These are phyloP conservation scores for Malurus elegans DNA, from an alignment of 2,113 vertebrate species.

Conservation along the genomic window DNA sequence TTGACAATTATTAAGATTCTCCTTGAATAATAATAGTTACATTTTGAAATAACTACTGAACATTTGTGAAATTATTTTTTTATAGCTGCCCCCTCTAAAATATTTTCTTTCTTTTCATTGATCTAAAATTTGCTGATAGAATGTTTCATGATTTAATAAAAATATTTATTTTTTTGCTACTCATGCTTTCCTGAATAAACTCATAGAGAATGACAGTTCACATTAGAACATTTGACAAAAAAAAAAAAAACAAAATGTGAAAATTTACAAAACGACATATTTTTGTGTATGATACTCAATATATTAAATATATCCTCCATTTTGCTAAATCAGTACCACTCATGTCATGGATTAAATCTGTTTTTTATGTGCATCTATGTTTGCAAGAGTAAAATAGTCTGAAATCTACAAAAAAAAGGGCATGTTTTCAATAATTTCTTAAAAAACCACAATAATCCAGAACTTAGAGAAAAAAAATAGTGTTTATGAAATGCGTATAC, in stretches of 20 bases:
- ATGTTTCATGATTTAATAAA: background rate
- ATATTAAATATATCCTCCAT: background rate
- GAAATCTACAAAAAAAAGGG: background rate
- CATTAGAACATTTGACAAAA: background rate
- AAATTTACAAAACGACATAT: background rate
- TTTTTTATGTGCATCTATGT: fast-evolving
- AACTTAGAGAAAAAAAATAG: background rate
- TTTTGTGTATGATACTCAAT: background rate
- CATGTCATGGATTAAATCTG: background rate
- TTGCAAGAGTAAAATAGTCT: background rate
- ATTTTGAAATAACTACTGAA: background rate
- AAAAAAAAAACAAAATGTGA: background rate
- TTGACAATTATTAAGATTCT: background rate
- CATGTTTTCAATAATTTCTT: background rate
- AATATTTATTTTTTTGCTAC: background rate
- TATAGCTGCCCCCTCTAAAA: background rate
- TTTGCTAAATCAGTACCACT: background rate
- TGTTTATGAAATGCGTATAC: background rate
- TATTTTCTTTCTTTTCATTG: background rate
- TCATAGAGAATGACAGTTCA: background rate
- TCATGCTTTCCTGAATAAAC: background rate
- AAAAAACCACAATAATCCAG: background rate
- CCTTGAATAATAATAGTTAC: background rate
- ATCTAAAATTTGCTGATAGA: background rate
- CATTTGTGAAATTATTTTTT: background rate